Percentiles rank a stretch among this genome's conserved stretches.
Conservation (phyloP, 2,888 invertebrate species). For the Drosophila fungiperda region DNA sequence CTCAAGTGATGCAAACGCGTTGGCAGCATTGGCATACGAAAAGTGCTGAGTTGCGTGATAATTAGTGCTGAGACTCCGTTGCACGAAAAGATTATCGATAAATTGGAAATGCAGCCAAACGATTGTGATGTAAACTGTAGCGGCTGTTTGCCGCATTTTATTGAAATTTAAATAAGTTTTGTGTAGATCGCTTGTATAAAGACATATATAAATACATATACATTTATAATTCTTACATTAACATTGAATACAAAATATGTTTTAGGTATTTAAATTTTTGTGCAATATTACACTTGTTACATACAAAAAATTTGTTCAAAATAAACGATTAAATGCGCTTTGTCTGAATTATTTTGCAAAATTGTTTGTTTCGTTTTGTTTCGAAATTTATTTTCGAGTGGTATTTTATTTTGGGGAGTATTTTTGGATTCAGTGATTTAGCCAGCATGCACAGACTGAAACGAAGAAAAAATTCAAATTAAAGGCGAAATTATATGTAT, state of each 20-base stretch:
- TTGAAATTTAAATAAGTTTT: conserved; percentile 15
- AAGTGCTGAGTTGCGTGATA: conserved; percentile 66
- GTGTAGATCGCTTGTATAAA: conserved; percentile 58
- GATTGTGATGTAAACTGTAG: background rate
- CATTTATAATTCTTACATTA: conserved; percentile 53
- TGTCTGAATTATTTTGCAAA: conserved; percentile 46
- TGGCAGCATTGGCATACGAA: conserved; percentile 42
- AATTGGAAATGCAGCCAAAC: conserved; percentile 8
- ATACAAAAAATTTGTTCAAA: conserved; percentile 49
- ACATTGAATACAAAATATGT: conserved; percentile 73
- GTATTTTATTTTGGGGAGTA: conserved; percentile 44
- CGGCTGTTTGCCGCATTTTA: background rate
- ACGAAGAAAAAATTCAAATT: conserved; percentile 80
- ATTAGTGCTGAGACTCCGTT: conserved; percentile 42
- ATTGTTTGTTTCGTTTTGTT: conserved; percentile 39
- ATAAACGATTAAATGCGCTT: conserved; percentile 63
- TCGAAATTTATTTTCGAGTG: conserved; percentile 26
- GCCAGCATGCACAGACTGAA: conserved; percentile 86
- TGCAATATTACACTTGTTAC: conserved; percentile 60
- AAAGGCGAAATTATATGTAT: conserved; percentile 53
- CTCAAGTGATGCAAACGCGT: conserved; percentile 37
- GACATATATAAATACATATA: conserved; percentile 72
- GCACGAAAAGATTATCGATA: conserved; percentile 32
- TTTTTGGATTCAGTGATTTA: conserved; percentile 73
- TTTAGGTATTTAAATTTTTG: conserved; percentile 52